Base-by-base conservation (phyloP, 53 echinoderm and acorn worm species). In the Crossaster papposus region DNA sequence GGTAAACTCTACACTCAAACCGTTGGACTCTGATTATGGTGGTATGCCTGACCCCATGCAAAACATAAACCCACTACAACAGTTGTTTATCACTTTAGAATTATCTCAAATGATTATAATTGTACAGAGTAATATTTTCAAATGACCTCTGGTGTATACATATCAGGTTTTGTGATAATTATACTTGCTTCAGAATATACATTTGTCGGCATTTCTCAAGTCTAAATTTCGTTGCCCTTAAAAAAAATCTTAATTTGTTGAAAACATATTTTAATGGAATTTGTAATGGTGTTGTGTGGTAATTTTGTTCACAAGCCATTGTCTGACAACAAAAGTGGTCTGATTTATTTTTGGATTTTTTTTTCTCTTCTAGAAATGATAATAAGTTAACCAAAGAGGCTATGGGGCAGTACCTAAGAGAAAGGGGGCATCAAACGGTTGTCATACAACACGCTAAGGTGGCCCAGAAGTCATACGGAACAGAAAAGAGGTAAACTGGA, bases 381-480 rank as follows among this genome's bases (percentile, higher is more conserved):
- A 94, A 95, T 77, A 92, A 93, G 74, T 92, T 95, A 94, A 95
- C 93, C 92, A 96, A 94, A 96, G 94, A 94, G 80, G 93, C 94
- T 11, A 98, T 98, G 98, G 90, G 93, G 88, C 92, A 98, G 80
- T 97, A 98, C 91, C 71, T 98, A 90, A 91, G 93, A 78, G 96
- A 93, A 30, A 62, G 96, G 28, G 93, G 94, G 35, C 94, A 98
- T 75, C 95, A 95, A 72, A 98, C 94, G 22, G 94, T 98, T 62
- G 93, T 98, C 54, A 90, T 96, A 72, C 96, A 95, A 75, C 96
- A 96, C 65, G 96, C 98, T 65, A 98, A 96, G 79, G 96, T 98
- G 51, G 96, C 98, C 7, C 96, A 96, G 90, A 98, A 98, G 71
- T 98, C 98, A 18, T 98, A 98, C 38, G 98, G 98, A 68, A 96